A percentile compares a stretch with the other conserved stretches of the same genome.
Evolutionary conservation across 2,113 vertebrate genomes (phyloP).

Genomic region (Phyllopteryx taeniolatus): DNA sequence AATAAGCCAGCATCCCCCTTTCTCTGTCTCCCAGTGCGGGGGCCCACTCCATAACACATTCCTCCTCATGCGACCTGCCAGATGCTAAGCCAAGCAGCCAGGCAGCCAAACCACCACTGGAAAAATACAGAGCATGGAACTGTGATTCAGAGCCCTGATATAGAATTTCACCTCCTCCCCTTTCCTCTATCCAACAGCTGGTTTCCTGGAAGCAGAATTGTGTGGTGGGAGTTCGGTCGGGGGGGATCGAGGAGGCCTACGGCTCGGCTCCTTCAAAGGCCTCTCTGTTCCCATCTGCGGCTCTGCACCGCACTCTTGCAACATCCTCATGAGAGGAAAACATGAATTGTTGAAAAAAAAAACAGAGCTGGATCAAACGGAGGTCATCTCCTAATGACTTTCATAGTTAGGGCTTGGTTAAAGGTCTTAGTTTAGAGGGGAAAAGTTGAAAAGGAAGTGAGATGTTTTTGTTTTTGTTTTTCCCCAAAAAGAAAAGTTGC

Average conservation of each 20-base stretch:
- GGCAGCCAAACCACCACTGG: constrained; percentile 61
- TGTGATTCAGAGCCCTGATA: constrained; percentile 74
- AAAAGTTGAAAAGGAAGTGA: constrained; percentile 35
- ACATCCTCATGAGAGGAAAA: constrained; percentile 24
- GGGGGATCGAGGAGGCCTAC: constrained; percentile 23
- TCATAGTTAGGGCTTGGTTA: constrained; percentile 18
- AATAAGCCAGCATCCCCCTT: constrained; percentile 60
- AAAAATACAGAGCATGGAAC: constrained; percentile 72
- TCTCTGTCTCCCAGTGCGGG: constrained; percentile 39
- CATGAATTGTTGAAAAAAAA: constrained; percentile 12
- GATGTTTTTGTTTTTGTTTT: constrained; percentile 26
- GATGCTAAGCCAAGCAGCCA: constrained; percentile 40
- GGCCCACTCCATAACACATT: constrained; percentile 61
- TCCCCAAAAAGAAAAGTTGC: constrained; percentile 23
- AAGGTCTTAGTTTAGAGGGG: constrained; percentile 23
- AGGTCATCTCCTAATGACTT: constrained; percentile 38
- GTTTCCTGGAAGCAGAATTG: constrained; percentile 68
- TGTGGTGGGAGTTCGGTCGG: constrained; percentile 41
- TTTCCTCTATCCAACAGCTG: constrained; percentile 65
- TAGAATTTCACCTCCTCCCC: constrained; percentile 65
- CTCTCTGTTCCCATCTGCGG: constrained; percentile 49
- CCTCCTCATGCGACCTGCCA: constrained; percentile 51
- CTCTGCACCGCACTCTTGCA: constrained; percentile 26
- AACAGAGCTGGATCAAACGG: constrained; percentile 36
- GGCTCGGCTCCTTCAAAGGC: constrained; percentile 46